Base-by-base conservation (phyloP, 2,888 invertebrate genomes). In the Pharmacophagus antenor region DNA sequence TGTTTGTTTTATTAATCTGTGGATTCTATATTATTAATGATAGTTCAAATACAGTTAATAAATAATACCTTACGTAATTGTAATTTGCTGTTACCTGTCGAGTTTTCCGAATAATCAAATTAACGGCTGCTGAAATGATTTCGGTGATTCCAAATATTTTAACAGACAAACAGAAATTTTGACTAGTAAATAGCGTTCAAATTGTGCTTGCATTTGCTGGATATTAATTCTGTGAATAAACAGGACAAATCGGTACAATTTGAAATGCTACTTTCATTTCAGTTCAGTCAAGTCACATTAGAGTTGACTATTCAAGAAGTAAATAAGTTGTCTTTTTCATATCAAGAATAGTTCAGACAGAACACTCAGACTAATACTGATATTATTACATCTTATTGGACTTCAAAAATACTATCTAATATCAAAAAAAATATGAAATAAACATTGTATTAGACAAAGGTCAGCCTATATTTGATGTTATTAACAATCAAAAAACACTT, bases 121-220 rank as follows among this genome's bases (percentile, higher is more conserved):
- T 82, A 85, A 80, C 80, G 72, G 79, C 79, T 71, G 78, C 80
- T 74, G 83, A 82, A 88, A 88, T 88, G 76, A 88, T 87, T 87
- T 85, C 82, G 70, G 70, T 82, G 84, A 83, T 87, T 85, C 82
- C 79, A 87, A 88, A 85, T 88, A 87, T 88, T 88, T 88, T 87
- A 87, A 89, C 86, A 87, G 88, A 85, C 88, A 88, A 88, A 88
- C 88, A 88, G 86, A 85, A 83, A 86, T 83, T 76, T 71, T 71
- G 78, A 73, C 69, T 70, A 72, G 82, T 83, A 86, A 86, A 86
- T 83, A 78, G 81, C 80, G 80, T 75, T 84, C 84, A 84, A 84
- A 88, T 85, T 84, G 79, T 82, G 84, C 84, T 84, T 82, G 83
- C 82, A 80, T 84, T 84, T 80, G 80, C 82, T 76, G 82, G 77